A percentile compares a stretch with the other conserved stretches of the same genome.
phyloP scores from a whole-genome alignment of 2,797 vertebrate genomes.

The Psittacula echo region DNA sequence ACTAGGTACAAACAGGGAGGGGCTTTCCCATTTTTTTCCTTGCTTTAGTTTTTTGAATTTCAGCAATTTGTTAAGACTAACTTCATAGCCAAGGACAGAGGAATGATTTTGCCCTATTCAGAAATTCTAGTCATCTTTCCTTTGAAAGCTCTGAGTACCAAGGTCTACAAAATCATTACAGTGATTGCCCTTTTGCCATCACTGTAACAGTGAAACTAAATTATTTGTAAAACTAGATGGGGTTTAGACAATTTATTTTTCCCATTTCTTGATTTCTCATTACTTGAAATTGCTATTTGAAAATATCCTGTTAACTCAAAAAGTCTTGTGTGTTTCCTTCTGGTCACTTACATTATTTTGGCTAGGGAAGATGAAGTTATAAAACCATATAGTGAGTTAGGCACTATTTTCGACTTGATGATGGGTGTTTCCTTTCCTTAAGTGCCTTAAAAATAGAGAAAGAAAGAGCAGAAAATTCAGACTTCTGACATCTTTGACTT shows the following conservation, averaged over 20 bases:
- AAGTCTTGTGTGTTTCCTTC: not conserved
- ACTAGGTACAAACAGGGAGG: not conserved
- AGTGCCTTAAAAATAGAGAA: not conserved
- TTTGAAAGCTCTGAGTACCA: not conserved
- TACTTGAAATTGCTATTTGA: not conserved
- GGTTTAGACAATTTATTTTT: not conserved
- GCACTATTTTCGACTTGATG: not conserved
- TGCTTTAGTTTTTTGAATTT: not conserved
- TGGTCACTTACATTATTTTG: not conserved
- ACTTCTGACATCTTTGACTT: slow-evolving; percentile 35
- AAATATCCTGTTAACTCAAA: not conserved
- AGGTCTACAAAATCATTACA: not conserved
- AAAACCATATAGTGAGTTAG: not conserved
- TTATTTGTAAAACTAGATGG: not conserved
- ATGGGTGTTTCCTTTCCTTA: not conserved
- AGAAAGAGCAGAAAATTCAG: slow-evolving; percentile 1
- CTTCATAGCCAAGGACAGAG: not conserved
- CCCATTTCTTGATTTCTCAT: not conserved
- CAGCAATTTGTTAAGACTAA: not conserved
- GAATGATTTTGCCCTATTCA: not conserved
- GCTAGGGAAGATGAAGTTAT: not conserved
- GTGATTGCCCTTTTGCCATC: not conserved
- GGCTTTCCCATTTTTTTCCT: not conserved
- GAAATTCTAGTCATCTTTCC: not conserved
- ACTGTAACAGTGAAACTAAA: not conserved